A percentile compares a stretch with the other conserved stretches of the same genome.
These are phyloP conservation scores for Dasyurus viverrinus DNA, from an alignment of 2,113 vertebrate genomes.

Conservation along the genomic window DNA sequence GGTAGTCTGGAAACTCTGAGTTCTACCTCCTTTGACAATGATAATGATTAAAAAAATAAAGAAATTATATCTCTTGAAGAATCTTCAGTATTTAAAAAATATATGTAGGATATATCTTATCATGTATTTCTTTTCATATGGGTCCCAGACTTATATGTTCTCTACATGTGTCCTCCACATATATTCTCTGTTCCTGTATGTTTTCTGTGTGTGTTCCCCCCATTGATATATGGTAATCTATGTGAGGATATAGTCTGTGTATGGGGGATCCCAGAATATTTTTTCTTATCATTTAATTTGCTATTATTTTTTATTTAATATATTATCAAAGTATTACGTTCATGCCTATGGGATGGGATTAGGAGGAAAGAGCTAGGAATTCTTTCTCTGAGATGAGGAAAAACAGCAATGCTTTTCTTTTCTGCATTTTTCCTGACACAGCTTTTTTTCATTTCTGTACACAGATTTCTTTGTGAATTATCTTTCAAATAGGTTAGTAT, in stretches of 20 bases:
- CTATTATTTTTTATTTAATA: background rate
- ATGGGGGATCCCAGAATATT: background rate
- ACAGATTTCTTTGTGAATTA: background rate
- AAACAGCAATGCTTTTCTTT: conserved; percentile 9
- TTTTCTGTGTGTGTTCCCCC: background rate
- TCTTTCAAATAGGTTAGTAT: background rate
- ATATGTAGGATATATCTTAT: background rate
- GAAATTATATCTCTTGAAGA: background rate
- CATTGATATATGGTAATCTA: background rate
- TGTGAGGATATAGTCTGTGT: background rate
- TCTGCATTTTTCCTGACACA: conserved; percentile 5
- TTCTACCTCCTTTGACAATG: background rate
- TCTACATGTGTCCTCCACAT: background rate
- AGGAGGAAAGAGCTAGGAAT: background rate
- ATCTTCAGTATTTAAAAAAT: background rate
- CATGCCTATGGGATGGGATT: background rate
- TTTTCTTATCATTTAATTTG: background rate
- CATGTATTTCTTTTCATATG: background rate
- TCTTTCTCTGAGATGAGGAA: too few relatives aligned
- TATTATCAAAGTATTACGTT: background rate
- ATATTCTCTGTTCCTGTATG: too few relatives aligned
- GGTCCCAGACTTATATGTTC: background rate
- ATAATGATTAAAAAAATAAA: background rate
- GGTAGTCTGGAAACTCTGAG: background rate
- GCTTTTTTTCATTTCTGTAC: conserved; percentile 27